These are phyloP conservation scores for Pherbina coryleti DNA, from an alignment of 2,888 invertebrate species.

Conservation along the genomic window DNA sequence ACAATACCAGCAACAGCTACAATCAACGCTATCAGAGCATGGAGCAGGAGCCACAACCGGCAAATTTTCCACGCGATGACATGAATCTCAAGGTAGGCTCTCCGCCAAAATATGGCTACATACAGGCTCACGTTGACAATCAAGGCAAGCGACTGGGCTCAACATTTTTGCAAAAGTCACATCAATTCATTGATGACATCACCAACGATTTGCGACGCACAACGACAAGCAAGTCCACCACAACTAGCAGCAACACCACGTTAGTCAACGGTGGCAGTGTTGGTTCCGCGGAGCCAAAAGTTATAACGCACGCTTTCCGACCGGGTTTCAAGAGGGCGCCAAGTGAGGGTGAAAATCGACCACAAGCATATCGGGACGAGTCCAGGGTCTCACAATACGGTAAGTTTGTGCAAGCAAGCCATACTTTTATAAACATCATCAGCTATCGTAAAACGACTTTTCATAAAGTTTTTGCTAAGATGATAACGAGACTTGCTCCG, in stretches of 20 bases:
- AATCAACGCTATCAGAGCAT: slow-evolving; percentile 44
- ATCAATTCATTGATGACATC: slow-evolving; percentile 77
- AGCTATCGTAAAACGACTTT: too few species aligned
- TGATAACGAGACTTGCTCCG: too few species aligned
- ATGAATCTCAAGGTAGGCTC: slow-evolving; percentile 72
- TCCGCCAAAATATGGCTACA: slow-evolving; percentile 74
- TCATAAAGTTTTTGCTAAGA: too few species aligned
- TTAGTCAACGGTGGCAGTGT: slow-evolving; percentile 46
- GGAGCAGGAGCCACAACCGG: slow-evolving; percentile 48
- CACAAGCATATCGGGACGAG: slow-evolving; percentile 80
- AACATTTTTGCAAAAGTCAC: slow-evolving; percentile 77
- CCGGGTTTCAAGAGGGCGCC: slow-evolving; percentile 68
- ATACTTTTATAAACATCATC: too few species aligned
- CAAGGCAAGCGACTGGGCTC: slow-evolving; percentile 78
- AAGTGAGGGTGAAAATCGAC: slow-evolving; percentile 70
- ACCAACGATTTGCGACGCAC: slow-evolving; percentile 73
- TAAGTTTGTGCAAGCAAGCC: slow-evolving; percentile 68
- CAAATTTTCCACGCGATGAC: slow-evolving; percentile 59
- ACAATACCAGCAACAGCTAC: slow-evolving; percentile 43
- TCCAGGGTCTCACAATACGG: slow-evolving; percentile 79
- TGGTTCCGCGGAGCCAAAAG: slow-evolving; percentile 37
- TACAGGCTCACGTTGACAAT: slow-evolving; percentile 69
- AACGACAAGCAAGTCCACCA: slow-evolving; percentile 41
- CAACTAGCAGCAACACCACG: slow-evolving; percentile 53
- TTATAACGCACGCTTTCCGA: slow-evolving; percentile 60